A percentile compares a stretch with the other conserved stretches of the same genome.
phyloP scores from a whole-genome alignment of 1,140 invertebrate genomes.

The Drosophila kepulauana region DNA sequence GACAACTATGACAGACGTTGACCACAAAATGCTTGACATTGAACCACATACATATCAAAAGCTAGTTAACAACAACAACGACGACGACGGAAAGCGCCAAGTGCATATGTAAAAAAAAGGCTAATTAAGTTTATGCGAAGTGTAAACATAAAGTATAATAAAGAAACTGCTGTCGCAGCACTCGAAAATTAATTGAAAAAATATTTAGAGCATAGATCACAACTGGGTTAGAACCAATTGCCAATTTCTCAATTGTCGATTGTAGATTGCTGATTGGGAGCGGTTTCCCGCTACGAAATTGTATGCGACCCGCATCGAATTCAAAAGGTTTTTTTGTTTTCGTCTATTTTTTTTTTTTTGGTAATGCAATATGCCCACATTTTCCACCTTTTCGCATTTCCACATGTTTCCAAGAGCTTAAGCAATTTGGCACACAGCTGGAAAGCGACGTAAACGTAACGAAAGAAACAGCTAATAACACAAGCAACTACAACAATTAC shows the following conservation, averaged over 20 bases:
- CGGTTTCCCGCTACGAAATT: conserved; percentile 24
- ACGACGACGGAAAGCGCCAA: conserved; percentile 20
- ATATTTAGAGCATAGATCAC: conserved; percentile 49
- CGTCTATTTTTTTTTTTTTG: background rate
- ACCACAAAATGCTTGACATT: conserved; percentile 73
- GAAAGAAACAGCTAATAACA: conserved; percentile 15
- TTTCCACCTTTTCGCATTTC: conserved; percentile 8
- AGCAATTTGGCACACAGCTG: conserved; percentile 41
- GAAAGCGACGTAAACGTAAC: conserved; percentile 17
- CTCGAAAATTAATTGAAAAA: conserved; percentile 39
- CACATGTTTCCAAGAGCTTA: conserved; percentile 3
- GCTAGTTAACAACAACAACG: conserved; percentile 24
- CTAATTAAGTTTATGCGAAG: conserved; percentile 39
- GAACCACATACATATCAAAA: conserved; percentile 54
- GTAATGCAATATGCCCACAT: conserved; percentile 33
- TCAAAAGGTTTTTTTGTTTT: background rate
- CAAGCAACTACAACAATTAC: conserved; percentile 3
- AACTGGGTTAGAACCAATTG: conserved; percentile 56
- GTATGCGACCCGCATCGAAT: conserved; percentile 43
- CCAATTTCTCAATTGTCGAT: background rate
- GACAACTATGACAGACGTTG: conserved; percentile 60
- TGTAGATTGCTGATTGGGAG: background rate
- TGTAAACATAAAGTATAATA: conserved; percentile 16
- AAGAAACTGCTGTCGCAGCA: conserved; percentile 36
- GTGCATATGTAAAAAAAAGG: conserved; percentile 38